Conservation (phyloP, 2,888 invertebrate species). For the Nymphalis c-album region DNA sequence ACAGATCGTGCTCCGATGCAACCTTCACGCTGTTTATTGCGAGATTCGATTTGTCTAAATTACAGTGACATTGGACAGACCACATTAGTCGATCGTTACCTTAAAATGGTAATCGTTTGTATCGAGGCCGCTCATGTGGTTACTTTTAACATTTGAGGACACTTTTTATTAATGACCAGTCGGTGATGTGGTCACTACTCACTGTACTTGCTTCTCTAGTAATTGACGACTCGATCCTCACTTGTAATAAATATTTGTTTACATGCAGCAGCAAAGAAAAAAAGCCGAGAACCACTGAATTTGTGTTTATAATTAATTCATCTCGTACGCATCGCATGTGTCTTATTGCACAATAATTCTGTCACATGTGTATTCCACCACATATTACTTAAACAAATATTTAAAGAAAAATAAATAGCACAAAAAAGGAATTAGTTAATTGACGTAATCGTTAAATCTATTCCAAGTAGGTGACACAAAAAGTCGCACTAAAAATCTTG, state of each 20-base stretch:
- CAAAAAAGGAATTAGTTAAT: background rate
- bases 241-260: too few relatives aligned
- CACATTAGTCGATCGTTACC: conserved; percentile 42
- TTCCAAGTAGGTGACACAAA: conserved; percentile 19
- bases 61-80: conserved; percentile 46
- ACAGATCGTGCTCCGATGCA: conserved; percentile 60
- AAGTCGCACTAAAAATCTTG: conserved; percentile 3
- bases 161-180: background rate
- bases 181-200: too few relatives aligned
- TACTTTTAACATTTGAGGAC: conserved; percentile 14
- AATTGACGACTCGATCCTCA: too few relatives aligned
- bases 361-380: too few relatives aligned
- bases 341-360: too few relatives aligned
- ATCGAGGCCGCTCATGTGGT: conserved; percentile 30
- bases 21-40: conserved; percentile 63
- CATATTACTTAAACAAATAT: too few relatives aligned
- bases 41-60: conserved; percentile 48
- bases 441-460: background rate
- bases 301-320: too few relatives aligned
- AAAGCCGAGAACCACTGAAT: too few relatives aligned
- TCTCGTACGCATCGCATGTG: too few relatives aligned
- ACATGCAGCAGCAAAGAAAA: too few relatives aligned
- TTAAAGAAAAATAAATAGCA: too few relatives aligned
- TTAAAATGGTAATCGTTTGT: conserved; percentile 30
- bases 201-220: too few relatives aligned